Evolutionary conservation across 2,797 vertebrate genomes (phyloP).

Genomic region (Echiichthys vipera): DNA sequence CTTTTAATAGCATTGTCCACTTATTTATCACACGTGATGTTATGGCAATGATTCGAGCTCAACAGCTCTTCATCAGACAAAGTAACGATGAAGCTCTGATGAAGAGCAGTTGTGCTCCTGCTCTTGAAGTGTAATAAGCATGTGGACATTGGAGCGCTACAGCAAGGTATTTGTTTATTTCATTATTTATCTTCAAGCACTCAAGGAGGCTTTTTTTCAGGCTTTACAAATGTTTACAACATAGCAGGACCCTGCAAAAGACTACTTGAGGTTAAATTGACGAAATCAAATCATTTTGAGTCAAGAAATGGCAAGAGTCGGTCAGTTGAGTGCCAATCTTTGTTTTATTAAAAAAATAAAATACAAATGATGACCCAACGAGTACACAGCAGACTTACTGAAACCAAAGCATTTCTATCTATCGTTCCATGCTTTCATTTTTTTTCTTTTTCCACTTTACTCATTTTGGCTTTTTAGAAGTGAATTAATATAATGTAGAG

Average conservation of each 20-base stretch:
- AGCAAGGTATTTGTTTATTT: too few species aligned
- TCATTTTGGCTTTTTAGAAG: constrained; percentile 72
- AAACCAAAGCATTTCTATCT: constrained; percentile 61
- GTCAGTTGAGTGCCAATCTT: constrained; percentile 68
- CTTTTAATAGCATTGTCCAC: too few species aligned
- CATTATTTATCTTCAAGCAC: too few species aligned
- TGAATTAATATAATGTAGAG: constrained; percentile 48
- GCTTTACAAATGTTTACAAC: not conserved
- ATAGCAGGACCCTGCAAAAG: not conserved
- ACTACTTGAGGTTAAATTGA: not conserved
- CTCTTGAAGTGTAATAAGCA: too few species aligned
- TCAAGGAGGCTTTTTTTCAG: not conserved
- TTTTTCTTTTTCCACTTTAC: constrained; percentile 36
- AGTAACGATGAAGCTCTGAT: too few species aligned
- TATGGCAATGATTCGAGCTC: too few species aligned
- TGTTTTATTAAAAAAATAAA: constrained; percentile 89
- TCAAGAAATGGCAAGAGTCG: constrained; percentile 1
- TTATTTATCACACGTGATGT: too few species aligned
- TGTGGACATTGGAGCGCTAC: too few species aligned
- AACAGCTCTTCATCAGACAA: too few species aligned
- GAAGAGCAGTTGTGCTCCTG: too few species aligned
- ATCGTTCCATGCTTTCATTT: constrained; percentile 66
- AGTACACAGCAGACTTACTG: constrained; percentile 80
- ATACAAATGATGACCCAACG: constrained; percentile 86
- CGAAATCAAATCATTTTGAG: not conserved